phyloP scores from a whole-genome alignment of 2,797 vertebrate genomes.

The Oreochromis mossambicus region DNA sequence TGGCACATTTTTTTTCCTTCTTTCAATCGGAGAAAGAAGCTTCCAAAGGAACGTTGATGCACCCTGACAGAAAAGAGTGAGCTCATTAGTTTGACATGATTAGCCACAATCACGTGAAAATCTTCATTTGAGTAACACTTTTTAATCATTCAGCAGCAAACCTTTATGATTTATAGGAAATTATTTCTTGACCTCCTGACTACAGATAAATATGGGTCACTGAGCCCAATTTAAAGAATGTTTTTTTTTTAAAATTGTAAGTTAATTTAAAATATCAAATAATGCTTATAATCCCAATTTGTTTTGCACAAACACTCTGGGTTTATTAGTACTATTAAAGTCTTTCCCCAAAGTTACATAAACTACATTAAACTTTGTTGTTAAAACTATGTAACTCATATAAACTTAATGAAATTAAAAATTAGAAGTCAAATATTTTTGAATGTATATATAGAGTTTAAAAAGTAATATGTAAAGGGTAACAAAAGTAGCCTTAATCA shows the following conservation, averaged over 20 bases:
- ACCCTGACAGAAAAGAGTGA: neutral
- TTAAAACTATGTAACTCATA: neutral
- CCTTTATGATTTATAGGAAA: neutral
- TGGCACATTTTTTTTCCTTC: neutral
- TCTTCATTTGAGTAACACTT: neutral
- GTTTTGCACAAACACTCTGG: neutral
- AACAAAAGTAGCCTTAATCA: neutral
- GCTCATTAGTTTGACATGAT: neutral
- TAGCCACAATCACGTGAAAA: neutral
- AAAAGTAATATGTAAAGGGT: neutral
- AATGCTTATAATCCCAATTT: neutral
- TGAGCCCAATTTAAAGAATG: neutral
- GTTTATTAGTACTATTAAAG: neutral
- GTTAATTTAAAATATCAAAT: neutral
- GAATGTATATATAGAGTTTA: neutral
- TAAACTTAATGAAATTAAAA: neutral
- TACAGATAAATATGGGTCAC: neutral
- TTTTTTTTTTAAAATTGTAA: too few relatives aligned
- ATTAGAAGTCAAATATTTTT: neutral
- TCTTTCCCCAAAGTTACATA: neutral
- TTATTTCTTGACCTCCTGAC: neutral
- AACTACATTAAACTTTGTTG: neutral
- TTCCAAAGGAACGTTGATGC: neutral
- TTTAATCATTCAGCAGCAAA: neutral
- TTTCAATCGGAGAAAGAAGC: neutral